Percentiles rank a stretch among this genome's conserved stretches.
These are phyloP conservation scores for Conger conger DNA, from an alignment of 2,113 vertebrate genomes.

Conservation along the genomic window DNA sequence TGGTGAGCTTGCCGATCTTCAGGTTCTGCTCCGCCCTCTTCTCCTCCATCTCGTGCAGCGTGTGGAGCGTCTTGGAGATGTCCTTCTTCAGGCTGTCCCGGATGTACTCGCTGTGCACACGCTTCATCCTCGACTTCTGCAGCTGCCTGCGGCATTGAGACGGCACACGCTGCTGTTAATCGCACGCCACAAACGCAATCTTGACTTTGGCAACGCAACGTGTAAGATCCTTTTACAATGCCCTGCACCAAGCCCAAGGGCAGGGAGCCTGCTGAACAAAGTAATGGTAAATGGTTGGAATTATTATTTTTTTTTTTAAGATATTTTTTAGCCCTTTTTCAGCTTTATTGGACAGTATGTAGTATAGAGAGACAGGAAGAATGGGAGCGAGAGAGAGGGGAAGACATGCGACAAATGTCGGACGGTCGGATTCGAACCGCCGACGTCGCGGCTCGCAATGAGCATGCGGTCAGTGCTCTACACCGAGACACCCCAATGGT, in stretches of 20 bases:
- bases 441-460: no score
- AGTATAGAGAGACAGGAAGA: no score
- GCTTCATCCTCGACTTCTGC: constrained; percentile 76
- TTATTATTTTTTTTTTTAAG: no score
- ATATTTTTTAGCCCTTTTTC: no score
- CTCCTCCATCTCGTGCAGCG: constrained; percentile 67
- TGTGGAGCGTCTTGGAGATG: constrained; percentile 60
- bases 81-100: constrained; percentile 72
- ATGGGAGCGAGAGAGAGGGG: no score
- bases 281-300: no score
- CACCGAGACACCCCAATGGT: no score
- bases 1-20: constrained; percentile 68
- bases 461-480: no score
- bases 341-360: no score
- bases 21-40: constrained; percentile 69
- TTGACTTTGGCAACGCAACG: neutral
- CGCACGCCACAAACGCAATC: neutral
- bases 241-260: neutral
- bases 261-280: neutral
- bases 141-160: constrained; percentile 63
- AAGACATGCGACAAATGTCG: no score
- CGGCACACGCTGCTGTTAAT: neutral
- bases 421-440: no score
- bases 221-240: neutral
- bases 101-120: constrained; percentile 66